A percentile compares a stretch with the other conserved stretches of the same genome.
Conservation (phyloP, 2,888 invertebrate species). For the Zaprionus obscuricornis region DNA sequence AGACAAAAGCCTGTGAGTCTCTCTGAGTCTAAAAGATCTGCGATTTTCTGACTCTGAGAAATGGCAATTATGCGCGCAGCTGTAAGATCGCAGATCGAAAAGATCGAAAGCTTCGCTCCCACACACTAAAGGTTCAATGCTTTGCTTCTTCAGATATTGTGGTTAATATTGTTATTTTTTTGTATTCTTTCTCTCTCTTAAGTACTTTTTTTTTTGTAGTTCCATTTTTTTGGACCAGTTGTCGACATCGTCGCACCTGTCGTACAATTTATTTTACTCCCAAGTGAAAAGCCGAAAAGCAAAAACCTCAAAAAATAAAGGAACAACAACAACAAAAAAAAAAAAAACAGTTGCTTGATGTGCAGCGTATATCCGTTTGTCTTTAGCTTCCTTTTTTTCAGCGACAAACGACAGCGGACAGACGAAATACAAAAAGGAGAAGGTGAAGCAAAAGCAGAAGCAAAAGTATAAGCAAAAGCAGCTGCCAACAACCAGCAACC, state of each 20-base stretch:
- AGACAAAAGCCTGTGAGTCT: conserved; percentile 29
- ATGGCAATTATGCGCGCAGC: conserved; percentile 70
- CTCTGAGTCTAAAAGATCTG: conserved; percentile 12
- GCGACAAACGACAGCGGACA: too few species aligned
- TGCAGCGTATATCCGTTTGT: conserved; percentile 74
- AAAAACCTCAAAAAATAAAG: conserved; percentile 38
- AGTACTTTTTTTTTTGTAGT: conserved; percentile 3
- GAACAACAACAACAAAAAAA: conserved; percentile 17
- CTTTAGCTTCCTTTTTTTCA: conserved; percentile 75
- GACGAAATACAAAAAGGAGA: conserved; percentile 67
- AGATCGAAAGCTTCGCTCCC: conserved; percentile 48
- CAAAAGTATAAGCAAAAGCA: conserved; percentile 22
- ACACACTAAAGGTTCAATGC: too few species aligned
- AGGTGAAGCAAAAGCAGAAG: conserved; percentile 57
- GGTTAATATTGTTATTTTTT: conserved; percentile 12
- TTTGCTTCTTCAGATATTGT: conserved; percentile 25
- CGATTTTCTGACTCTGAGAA: too few species aligned
- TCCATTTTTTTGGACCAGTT: conserved; percentile 44
- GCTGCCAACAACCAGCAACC: conserved; percentile 4
- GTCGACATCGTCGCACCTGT: conserved; percentile 72
- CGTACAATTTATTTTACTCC: conserved; percentile 77
- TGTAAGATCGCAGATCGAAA: conserved; percentile 63
- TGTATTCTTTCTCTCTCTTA: conserved; percentile 5
- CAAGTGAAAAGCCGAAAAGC: conserved; percentile 67
- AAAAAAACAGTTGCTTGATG: conserved; percentile 73